phyloP scores from a whole-genome alignment of 1,140 invertebrate species.

The Aphidius gifuensis region DNA sequence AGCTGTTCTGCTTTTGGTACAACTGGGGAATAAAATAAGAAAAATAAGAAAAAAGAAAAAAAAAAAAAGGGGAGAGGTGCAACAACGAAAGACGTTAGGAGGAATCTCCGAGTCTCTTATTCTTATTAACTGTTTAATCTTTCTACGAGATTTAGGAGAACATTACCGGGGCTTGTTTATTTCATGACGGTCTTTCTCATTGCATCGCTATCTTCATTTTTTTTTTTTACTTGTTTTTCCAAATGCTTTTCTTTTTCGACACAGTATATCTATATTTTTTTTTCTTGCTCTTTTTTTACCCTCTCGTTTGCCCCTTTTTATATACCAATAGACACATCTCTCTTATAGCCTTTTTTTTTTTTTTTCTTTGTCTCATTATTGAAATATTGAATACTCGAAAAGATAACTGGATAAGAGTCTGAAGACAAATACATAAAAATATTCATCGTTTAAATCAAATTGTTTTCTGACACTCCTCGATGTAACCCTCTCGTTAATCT shows the following conservation, averaged over 20 bases:
- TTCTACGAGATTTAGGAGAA: constrained; percentile 52
- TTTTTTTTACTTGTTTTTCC: not conserved
- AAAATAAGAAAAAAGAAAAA: too few species aligned
- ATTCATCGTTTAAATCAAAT: too few species aligned
- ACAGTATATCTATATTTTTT: not conserved
- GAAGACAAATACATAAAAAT: too few species aligned
- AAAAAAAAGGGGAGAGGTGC: not conserved
- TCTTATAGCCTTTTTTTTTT: too few species aligned
- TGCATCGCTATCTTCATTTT: constrained; percentile 4
- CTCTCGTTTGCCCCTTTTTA: not conserved
- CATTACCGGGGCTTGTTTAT: constrained; percentile 54
- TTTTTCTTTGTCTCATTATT: too few species aligned
- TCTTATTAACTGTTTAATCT: constrained; percentile 59
- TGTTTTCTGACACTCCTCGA: too few species aligned
- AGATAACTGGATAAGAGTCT: too few species aligned
- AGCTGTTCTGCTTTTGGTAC: too few species aligned
- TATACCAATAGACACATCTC: too few species aligned
- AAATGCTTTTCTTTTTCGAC: constrained; percentile 6
- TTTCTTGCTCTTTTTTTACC: constrained; percentile 5
- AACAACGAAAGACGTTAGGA: constrained; percentile 15
- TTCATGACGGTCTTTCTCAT: constrained; percentile 32
- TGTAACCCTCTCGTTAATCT: too few species aligned
- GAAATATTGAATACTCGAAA: too few species aligned
- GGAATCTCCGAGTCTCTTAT: constrained; percentile 53
- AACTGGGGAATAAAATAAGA: too few species aligned